These are phyloP conservation scores for Pagetopsis macropterus DNA, from an alignment of 2,797 vertebrate species.

Conservation along the genomic window DNA sequence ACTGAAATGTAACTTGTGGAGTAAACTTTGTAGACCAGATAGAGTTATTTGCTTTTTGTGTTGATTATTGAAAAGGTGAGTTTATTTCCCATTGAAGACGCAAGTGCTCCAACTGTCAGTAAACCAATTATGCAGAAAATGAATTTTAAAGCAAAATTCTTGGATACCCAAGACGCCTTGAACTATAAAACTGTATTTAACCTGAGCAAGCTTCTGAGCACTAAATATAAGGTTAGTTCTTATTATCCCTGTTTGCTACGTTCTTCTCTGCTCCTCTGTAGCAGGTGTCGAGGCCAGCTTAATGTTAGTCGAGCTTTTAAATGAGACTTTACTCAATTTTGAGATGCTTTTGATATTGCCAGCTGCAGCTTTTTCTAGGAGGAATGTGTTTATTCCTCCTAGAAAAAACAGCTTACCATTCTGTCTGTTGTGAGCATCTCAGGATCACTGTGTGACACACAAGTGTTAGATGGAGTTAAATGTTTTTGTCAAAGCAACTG, in stretches of 20 bases:
- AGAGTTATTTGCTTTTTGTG: no score
- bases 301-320: neutral
- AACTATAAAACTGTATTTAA: neutral
- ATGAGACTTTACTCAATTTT: neutral
- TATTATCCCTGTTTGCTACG: neutral
- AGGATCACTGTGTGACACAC: neutral
- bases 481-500: constrained; percentile 11
- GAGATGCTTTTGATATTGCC: neutral
- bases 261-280: neutral
- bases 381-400: neutral
- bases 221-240: constrained; percentile 13
- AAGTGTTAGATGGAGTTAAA: neutral
- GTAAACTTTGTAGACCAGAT: neutral
- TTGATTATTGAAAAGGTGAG: neutral
- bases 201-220: neutral
- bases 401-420: neutral
- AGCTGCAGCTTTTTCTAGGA: neutral
- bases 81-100: neutral
- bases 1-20: no score
- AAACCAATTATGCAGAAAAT: no score
- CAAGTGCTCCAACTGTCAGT: neutral
- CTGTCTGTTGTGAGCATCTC: neutral
- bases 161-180: neutral
- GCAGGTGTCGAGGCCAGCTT: neutral
- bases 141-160: neutral